phyloP scores from a whole-genome alignment of 2,113 vertebrate species.

The Eupsittula cactorum region DNA sequence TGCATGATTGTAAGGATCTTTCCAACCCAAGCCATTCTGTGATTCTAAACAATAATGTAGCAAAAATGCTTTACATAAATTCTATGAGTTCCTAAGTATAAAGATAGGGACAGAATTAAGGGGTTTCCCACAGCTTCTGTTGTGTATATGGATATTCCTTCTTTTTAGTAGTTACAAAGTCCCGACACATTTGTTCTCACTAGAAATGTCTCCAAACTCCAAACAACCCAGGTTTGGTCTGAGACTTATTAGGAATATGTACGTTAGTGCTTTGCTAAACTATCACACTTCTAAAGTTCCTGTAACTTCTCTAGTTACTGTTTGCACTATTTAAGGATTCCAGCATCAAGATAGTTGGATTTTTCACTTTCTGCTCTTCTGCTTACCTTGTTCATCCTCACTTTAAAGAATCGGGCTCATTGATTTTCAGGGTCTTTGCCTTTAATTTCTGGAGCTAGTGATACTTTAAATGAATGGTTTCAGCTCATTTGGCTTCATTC shows the following conservation, averaged over 20 bases:
- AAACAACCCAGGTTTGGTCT: background rate
- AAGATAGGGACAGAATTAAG: background rate
- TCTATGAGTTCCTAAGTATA: background rate
- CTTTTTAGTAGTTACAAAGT: background rate
- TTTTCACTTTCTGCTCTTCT: background rate
- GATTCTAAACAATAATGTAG: background rate
- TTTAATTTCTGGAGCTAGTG: background rate
- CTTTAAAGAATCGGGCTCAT: background rate
- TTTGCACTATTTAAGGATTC: background rate
- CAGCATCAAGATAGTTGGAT: background rate
- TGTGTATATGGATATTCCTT: background rate
- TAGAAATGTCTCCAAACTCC: background rate
- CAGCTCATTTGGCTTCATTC: background rate
- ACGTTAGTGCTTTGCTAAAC: background rate
- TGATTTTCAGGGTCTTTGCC: background rate
- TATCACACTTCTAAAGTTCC: background rate
- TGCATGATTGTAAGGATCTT: background rate
- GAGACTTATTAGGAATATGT: background rate
- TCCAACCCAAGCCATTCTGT: background rate
- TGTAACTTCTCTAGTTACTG: background rate
- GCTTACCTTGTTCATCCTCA: background rate
- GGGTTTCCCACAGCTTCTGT: background rate
- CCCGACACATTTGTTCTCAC: background rate
- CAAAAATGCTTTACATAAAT: background rate
- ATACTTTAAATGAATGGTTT: background rate